Base-by-base conservation (phyloP, 92 coral and sea anemone genomes). In the Bergia sp. region DNA sequence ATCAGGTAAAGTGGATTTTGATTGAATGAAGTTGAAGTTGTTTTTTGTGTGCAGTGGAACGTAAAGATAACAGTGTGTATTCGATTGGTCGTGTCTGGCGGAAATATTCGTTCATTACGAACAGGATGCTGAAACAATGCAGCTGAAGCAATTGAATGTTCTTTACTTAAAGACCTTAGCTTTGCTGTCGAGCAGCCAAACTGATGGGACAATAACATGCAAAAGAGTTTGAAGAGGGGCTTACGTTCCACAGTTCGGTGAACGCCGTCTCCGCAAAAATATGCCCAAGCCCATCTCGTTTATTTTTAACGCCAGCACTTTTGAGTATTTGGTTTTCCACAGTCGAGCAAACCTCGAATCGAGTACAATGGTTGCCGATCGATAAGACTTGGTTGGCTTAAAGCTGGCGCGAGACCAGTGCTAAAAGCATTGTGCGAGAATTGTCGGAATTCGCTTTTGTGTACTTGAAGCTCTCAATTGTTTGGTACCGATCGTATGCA, bases 1-100 rank as follows among this genome's bases (percentile, higher is more conserved):
- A 58, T 93, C 95, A 86, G 95, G 95, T 93, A 65, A 47, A 89
- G 82, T 75, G 45, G 38, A 21, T 39, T 86, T 57, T 53, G 80
- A 61, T 42, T 15, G 80, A 18, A 43, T 38, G 49, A 38, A 38
- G 20, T 38, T 75, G 81, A 85, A 50, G 78, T 36, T 16, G 72
- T 53, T 73, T 76, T 75, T 79, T 44, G 53, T 86, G 89, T 77
- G 81, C 89, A 86, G 43, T 86, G 81, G 55, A 74, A 57, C 89
- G 76, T 76, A 73, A 57, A 86, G 77, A 58, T 80, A 15, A 6
- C 82, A 45, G 82, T 47, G 45, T 76, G 58, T 1, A 40, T 77
- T 42, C 57, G 50, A 23, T 49, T 78, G 20, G 6, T 84, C 77
- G 38, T 84, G 78, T 71, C 77, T 84, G 87, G 87, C 87, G 87